Conservation (phyloP, 35 echinoderm and acorn worm genomes). For the Ophioderma brevispina region DNA sequence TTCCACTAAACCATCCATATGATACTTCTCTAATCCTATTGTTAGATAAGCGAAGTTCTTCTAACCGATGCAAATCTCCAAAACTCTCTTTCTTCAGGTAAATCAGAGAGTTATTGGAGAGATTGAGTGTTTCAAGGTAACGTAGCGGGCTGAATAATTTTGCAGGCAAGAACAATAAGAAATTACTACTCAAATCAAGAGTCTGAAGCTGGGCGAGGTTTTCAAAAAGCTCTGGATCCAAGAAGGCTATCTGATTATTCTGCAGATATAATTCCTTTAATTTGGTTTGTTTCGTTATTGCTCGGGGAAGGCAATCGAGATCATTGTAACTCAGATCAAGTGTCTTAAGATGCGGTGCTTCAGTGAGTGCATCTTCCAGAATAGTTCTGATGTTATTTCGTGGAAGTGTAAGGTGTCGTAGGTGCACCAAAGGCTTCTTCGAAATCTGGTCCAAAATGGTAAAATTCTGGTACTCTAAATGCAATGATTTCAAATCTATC, state of each 20-base stretch:
- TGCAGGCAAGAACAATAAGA: slow-evolving; percentile 7
- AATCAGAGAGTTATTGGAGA: slow-evolving; percentile 39
- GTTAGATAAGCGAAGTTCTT: slow-evolving; percentile 39
- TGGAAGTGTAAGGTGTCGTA: slow-evolving; percentile 26
- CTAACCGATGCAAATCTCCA: slow-evolving; percentile 13
- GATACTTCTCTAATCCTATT: slow-evolving; percentile 26
- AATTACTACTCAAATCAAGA: slow-evolving; percentile 43
- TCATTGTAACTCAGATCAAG: slow-evolving; percentile 47
- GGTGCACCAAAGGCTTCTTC: neutral
- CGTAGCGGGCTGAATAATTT: slow-evolving; percentile 27
- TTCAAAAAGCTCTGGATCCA: slow-evolving; percentile 8
- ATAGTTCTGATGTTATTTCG: slow-evolving; percentile 15
- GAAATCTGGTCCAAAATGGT: slow-evolving; percentile 4
- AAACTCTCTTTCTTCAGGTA: slow-evolving; percentile 35
- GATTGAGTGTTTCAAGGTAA: slow-evolving; percentile 33
- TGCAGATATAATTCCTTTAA: slow-evolving; percentile 51
- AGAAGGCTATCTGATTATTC: slow-evolving; percentile 20
- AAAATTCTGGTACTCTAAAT: slow-evolving; percentile 7
- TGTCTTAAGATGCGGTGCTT: slow-evolving; percentile 30
- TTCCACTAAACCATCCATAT: slow-evolving; percentile 29
- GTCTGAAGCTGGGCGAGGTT: slow-evolving; percentile 43
- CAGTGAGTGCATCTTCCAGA: slow-evolving; percentile 36
- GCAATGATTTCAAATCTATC: neutral
- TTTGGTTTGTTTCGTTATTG: slow-evolving; percentile 1
- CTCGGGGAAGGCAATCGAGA: slow-evolving; percentile 19